phyloP scores from a whole-genome alignment of 2,113 vertebrate genomes.

The Bubo scandiacus region DNA sequence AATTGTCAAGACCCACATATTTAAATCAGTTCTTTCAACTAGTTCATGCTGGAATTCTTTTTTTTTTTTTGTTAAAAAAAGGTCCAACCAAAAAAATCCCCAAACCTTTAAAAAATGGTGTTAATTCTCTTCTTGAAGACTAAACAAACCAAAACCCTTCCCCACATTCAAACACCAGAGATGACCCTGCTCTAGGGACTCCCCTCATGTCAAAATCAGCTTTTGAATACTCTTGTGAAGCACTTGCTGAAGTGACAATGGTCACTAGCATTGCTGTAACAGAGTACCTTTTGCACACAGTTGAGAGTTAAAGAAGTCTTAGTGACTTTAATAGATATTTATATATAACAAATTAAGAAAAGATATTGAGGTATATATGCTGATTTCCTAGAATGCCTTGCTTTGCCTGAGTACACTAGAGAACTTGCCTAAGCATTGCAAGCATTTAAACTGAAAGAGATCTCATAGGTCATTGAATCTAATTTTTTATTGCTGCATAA shows the following conservation, averaged over 20 bases:
- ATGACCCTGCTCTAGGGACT: background rate
- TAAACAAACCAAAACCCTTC: background rate
- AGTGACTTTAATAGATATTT: background rate
- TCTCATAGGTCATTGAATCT: background rate
- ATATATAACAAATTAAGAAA: background rate
- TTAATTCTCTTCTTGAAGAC: background rate
- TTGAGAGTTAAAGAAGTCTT: background rate
- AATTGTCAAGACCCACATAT: background rate
- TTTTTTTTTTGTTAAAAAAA: background rate
- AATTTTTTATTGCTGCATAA: background rate
- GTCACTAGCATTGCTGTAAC: background rate
- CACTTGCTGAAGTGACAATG: background rate
- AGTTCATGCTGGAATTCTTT: background rate
- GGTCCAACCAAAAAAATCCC: accelerated
- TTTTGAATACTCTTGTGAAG: background rate
- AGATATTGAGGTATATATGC: accelerated
- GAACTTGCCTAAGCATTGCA: background rate
- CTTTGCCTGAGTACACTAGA: background rate
- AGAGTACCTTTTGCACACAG: background rate
- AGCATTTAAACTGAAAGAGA: background rate
- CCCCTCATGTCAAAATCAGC: background rate
- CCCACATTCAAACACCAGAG: background rate
- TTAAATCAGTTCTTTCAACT: background rate
- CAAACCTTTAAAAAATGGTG: background rate
- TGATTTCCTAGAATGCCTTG: background rate